Evolutionary conservation across 2,797 vertebrate genomes (phyloP), one percentile per base, ranked within the genome.

Genomic region (Phyllotis vaccarum): DNA sequence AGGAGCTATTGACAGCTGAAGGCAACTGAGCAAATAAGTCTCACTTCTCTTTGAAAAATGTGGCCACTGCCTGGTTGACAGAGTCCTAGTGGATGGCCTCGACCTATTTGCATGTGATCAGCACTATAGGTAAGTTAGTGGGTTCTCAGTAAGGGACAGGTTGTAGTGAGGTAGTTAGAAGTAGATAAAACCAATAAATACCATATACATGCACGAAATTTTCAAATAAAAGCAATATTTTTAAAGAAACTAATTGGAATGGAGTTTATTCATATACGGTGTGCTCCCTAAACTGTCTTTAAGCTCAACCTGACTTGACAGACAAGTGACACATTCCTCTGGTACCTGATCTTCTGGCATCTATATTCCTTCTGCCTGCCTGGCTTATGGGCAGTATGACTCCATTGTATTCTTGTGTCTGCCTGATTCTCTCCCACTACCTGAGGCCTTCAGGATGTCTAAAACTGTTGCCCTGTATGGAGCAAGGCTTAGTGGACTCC

Each of bases 221-320:
- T 68, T 66, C 31, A 52, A 68, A 56, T 86, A 31, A 72, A 22
- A n/a, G 21, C 14, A n/a, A 11, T 14, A n/a, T 27, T 56, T 19
- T 56, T 11, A 27, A 68, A 56, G 52, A 52, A 9, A 40, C 66
- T 56, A 19, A 14, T 72, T 14, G 6, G 46, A 54, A 17, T 13
- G 1, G 66, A 46, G 22, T 34, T 31, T 74, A 1, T 12, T 49
- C 49, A 27, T 29, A 24, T 34, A 34, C 0, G 52, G 29, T 52
- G 31, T 62, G 60, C 60, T 80, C 62, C 74, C 49, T 37, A 37
- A 94, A 86, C 22, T 81, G 21, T 52, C 37, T 54, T 94, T 86
- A 66, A 91, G 86, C 24, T 78, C 49, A 86, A 83, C 31, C 9
- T 5, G 0, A 14, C 16, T 37, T 56, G 62, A 72, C 27, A 66